Conservation (phyloP, 2,888 invertebrate genomes). For the Adelognathus sp. region DNA sequence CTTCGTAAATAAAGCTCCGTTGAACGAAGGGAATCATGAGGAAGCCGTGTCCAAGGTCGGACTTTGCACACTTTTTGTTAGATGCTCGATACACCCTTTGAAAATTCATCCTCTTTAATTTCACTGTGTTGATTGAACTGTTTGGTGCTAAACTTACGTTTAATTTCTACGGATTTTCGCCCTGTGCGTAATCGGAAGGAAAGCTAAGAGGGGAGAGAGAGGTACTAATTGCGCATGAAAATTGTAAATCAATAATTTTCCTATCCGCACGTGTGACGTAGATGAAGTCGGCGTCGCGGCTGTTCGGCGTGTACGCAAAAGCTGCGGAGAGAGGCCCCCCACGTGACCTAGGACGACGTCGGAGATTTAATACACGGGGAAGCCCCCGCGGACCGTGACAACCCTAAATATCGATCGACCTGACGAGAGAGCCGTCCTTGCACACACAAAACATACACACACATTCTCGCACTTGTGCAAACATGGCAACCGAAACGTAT, state of each 20-base stretch:
- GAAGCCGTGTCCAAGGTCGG: no score
- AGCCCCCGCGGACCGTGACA: conserved; percentile 57
- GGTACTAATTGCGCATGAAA: conserved; percentile 29
- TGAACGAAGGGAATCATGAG: no score
- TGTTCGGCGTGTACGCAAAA: conserved; percentile 21
- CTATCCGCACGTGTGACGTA: conserved; percentile 44
- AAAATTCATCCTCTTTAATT: no score
- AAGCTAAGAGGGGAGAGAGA: neutral
- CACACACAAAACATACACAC: neutral
- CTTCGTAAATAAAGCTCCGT: no score
- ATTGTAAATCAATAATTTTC: conserved; percentile 46
- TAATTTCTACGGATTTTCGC: neutral
- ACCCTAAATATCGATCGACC: conserved; percentile 58
- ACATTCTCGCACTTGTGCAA: neutral
- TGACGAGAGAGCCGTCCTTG: conserved; percentile 23
- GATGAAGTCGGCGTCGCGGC: neutral
- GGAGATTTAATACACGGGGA: conserved; percentile 57
- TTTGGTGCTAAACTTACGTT: no score
- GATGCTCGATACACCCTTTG: no score
- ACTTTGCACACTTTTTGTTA: no score
- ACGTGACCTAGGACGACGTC: conserved; percentile 58
- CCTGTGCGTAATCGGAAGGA: neutral
- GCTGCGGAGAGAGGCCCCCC: conserved; percentile 36
- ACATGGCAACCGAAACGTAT: conserved; percentile 38
- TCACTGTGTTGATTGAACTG: no score